Base-by-base conservation (phyloP, 2,113 vertebrate genomes). In the Semnopithecus entellus region DNA sequence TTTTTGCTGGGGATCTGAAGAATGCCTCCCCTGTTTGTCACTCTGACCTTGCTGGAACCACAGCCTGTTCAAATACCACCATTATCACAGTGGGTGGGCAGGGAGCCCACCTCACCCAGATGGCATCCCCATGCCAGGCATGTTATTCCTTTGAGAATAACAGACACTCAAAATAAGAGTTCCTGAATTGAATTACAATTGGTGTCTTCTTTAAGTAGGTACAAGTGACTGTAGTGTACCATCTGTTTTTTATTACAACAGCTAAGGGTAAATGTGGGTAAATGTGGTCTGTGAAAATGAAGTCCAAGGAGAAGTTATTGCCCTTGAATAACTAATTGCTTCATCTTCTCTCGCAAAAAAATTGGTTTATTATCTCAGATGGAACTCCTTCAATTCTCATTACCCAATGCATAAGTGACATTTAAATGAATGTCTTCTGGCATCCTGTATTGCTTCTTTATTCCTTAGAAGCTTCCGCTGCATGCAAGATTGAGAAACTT, bases 271-370 rank as follows among this genome's bases (percentile, higher is more conserved):
- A 88, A 81, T 64, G 86, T 10, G 35, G 48, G 52, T n/a, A 64
- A 88, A 81, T 70, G 82, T 10, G 30, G 48, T 32, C 78, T 76
- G 87, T 35, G 25, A 64, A 95, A 75, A 83, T 3, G 94, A 91
- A 92, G 79, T 4, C 27, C 78, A 72, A 88, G 76, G 45, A 59
- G 50, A 94, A 79, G 45, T 20, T 72, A 10, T 43, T 55, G 82
- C 3, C 95, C 87, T 95, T 96, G 92, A 96, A 97, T 95, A 97
- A 96, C 96, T 90, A 95, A 97, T 95, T 70, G 50, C 66, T 94
- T 93, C 79, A 89, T 96, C 95, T 95, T 80, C 92, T 87, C 75
- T 83, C 4, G 2, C 68, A 70, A 91, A 23, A 23, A 96, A 92
- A 85, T 45, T 85, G 90, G 55, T 88, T 96, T 94, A 92, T 97